Evolutionary conservation across 2,888 invertebrate genomes (phyloP), one percentile per base, ranked within the genome.

Genomic region (Sarcophaga caerulescens): DNA sequence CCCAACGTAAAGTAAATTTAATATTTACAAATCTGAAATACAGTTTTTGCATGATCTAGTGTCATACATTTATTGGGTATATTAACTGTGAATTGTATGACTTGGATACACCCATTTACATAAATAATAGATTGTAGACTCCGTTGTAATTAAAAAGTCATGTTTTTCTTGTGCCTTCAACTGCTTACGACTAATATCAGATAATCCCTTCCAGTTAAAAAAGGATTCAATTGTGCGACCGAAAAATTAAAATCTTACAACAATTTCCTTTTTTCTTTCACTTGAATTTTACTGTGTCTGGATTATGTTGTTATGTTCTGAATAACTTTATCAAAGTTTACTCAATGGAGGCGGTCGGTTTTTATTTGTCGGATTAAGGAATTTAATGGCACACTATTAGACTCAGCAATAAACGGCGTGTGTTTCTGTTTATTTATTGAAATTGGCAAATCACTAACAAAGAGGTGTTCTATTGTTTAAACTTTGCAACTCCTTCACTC

Each of bases 391-490:
- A 35, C 17, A 79, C 6, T 21, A n/a, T 23, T n/a, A 23, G 65
- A 4, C 35, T 62, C 4, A 23, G 21, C 47, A 10, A 60, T 52
- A 47, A n/a, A 79, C 44, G 44, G 17, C 3, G 10, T 66, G 65
- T 73, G 8, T 45, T 21, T 44, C 3, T 45, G 5, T 35, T 14
- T 25, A 12, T 12, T 25, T 3, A 47, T 62, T 62, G 3, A 70
- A 10, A 83, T 60, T 80, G 71, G 69, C 63, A 52, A 80, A 71
- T 81, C 10, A n/a, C 74, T 52, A 77, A 87, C 88, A 89, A 89
- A 89, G 90, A 90, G 91, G 91, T 90, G 91, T 91, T 90, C 90
- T 89, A 90, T 90, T 90, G 91, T 91, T 91, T 90, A 90, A 89
- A 90, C 89, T 89, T 89, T 89, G 91, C 88, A 90, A 91, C 90